Conservation (phyloP, 2,797 vertebrate genomes). For the Pseudochirops cupreus region DNA sequence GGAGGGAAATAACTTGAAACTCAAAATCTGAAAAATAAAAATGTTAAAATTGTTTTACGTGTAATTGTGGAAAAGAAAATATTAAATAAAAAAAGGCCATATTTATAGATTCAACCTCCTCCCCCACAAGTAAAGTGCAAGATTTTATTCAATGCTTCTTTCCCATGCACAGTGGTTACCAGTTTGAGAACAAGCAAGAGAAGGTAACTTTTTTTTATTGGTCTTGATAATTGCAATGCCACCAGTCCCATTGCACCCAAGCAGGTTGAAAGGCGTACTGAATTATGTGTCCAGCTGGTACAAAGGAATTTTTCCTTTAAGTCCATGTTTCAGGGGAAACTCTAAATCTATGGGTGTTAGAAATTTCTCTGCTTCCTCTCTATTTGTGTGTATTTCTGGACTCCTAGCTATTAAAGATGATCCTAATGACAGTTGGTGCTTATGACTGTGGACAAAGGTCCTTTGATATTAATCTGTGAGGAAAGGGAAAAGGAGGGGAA, state of each 20-base stretch:
- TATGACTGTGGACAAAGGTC: not conserved
- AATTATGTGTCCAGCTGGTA: not conserved
- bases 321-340: not conserved
- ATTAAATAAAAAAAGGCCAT: not conserved
- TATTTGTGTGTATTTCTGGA: not conserved
- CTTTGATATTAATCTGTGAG: not conserved
- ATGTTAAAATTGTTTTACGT: too few relatives aligned
- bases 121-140: not conserved
- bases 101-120: not conserved
- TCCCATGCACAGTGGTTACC: not conserved
- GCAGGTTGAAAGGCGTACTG: not conserved
- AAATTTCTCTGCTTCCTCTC: not conserved
- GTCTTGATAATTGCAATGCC: not conserved
- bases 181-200: not conserved
- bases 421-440: not conserved
- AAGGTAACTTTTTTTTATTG: not conserved
- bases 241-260: not conserved
- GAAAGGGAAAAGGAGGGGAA: not conserved
- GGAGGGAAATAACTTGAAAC: too few relatives aligned
- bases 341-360: not conserved
- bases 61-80: too few relatives aligned
- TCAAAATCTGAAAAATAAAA: too few relatives aligned
- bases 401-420: not conserved
- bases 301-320: not conserved
- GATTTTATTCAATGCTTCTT: not conserved